A percentile compares a stretch with the other conserved stretches of the same genome.
phyloP scores from a whole-genome alignment of 2,113 vertebrate species.

The Burhinus bistriatus region DNA sequence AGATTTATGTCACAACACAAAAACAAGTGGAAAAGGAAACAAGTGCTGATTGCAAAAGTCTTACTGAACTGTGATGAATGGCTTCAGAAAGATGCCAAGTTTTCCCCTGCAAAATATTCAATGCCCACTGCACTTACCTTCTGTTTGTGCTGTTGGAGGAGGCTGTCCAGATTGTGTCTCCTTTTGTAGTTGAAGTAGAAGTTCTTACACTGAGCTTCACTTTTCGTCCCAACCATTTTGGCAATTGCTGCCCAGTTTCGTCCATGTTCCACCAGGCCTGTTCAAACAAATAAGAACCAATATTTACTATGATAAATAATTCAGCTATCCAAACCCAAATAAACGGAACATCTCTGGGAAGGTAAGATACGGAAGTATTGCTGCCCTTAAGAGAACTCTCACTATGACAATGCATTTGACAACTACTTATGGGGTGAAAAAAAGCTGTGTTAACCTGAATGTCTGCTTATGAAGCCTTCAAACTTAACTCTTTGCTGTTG shows the following conservation, averaged over 20 bases:
- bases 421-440: background rate
- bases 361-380: background rate
- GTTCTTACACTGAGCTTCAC: slow-evolving; percentile 98
- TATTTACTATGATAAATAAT: background rate
- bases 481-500: background rate
- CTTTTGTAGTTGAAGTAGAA: slow-evolving; percentile 99
- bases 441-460: background rate
- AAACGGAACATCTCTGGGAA: background rate
- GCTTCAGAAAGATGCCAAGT: background rate
- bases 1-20: background rate
- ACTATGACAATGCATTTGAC: background rate
- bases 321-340: background rate
- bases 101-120: background rate
- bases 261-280: slow-evolving; percentile 94
- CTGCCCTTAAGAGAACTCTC: background rate
- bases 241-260: slow-evolving; percentile 98
- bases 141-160: slow-evolving; percentile 96
- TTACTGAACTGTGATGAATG: background rate
- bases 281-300: background rate
- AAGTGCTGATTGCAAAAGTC: background rate
- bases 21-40: background rate
- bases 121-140: slow-evolving; percentile 54
- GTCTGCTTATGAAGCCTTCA: background rate
- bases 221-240: slow-evolving; percentile 99
- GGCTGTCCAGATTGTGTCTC: slow-evolving; percentile 93